Evolutionary conservation across 2,797 vertebrate genomes (phyloP).

Genomic region (Myotis pilosus): DNA sequence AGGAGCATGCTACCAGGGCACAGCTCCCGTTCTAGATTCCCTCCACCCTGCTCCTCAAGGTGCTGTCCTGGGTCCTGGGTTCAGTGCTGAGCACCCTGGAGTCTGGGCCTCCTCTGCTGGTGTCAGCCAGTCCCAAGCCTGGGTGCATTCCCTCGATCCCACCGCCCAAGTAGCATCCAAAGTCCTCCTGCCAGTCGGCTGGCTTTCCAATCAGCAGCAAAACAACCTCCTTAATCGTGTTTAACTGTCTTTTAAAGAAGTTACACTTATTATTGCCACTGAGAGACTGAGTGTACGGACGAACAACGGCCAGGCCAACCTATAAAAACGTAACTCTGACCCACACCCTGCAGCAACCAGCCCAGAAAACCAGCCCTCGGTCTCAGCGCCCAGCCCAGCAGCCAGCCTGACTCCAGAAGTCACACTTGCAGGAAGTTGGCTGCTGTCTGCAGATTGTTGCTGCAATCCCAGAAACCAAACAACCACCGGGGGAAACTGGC

Average conservation of each 20-base stretch:
- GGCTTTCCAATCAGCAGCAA: neutral
- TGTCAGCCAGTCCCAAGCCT: neutral
- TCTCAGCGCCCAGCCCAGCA: neutral
- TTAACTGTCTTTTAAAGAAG: neutral
- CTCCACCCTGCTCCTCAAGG: neutral
- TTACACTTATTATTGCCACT: neutral
- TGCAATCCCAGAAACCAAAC: neutral
- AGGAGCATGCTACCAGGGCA: neutral
- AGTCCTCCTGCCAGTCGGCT: too few species aligned
- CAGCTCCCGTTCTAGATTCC: neutral
- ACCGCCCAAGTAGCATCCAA: neutral
- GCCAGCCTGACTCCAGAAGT: neutral
- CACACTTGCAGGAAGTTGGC: neutral
- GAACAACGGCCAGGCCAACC: neutral
- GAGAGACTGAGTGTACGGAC: neutral
- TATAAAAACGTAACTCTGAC: neutral
- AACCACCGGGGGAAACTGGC: rapidly evolving
- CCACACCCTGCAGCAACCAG: neutral
- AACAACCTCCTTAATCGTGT: neutral
- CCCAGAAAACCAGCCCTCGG: neutral
- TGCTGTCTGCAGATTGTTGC: neutral
- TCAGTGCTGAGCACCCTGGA: neutral
- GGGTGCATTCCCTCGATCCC: neutral
- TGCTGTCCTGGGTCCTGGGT: neutral
- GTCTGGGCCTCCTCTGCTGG: too few species aligned